phyloP scores from a whole-genome alignment of 1,140 invertebrate species.

The Wiebesia pumilae region DNA sequence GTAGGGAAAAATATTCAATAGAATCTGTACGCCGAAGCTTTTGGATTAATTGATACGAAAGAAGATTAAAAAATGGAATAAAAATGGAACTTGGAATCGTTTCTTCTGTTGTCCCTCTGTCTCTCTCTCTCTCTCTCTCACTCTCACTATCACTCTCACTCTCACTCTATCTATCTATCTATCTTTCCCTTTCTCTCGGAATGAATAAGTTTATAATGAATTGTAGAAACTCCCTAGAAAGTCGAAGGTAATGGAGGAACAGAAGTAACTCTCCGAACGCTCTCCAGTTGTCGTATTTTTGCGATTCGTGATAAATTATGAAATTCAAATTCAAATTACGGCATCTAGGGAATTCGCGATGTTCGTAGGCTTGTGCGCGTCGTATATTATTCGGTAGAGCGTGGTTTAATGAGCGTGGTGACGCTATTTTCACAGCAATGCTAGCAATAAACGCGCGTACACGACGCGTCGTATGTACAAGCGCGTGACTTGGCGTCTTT shows the following conservation, averaged over 20 bases:
- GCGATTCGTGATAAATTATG: conserved; percentile 41
- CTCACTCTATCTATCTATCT: too few species aligned
- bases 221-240: not conserved
- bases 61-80: conserved; percentile 23
- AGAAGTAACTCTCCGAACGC: not conserved
- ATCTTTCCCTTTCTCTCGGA: not conserved
- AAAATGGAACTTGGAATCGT: conserved; percentile 28
- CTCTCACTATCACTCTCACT: too few species aligned
- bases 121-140: not conserved
- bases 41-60: conserved; percentile 48
- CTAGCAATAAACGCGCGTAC: conserved; percentile 36
- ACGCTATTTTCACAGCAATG: conserved; percentile 50
- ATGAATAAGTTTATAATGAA: conserved; percentile 52
- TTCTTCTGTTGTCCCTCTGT: not conserved
- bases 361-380: too few species aligned
- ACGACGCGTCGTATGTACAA: not conserved
- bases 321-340: conserved; percentile 46
- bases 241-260: conserved; percentile 33
- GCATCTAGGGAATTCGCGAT: not conserved
- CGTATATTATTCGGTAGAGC: not conserved
- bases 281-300: not conserved
- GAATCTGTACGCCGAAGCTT: conserved; percentile 17
- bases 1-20: conserved; percentile 34
- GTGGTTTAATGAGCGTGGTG: not conserved
- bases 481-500: conserved; percentile 21